Base-by-base conservation (phyloP, 2,113 vertebrate species). In the Pelecanoides urinatrix region DNA sequence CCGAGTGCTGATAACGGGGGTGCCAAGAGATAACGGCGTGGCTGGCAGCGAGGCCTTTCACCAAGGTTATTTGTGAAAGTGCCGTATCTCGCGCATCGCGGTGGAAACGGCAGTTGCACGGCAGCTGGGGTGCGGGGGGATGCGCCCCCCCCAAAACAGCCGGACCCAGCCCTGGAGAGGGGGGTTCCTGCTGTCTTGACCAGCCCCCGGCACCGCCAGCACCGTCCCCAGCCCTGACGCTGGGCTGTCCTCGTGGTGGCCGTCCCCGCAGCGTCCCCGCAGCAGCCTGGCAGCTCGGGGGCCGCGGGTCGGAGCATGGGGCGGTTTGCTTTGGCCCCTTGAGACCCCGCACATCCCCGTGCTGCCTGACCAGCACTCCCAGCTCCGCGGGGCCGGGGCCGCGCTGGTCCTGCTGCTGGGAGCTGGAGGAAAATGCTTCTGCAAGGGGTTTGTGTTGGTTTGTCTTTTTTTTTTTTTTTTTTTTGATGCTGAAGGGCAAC, bases 1-100 rank as follows among this genome's bases (percentile, higher is more conserved):
- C 26, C 2, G 7, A 13, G 47, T 5, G 44, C 14, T 47, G 5
- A 18, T 65, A 19, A 15, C 0, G 16, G 56, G 67, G 29, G 13
- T 16, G 58, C 38, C 3, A 4, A 13, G 53, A 44, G 50, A 25
- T n/a, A 10, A 29, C 6, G 2, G 47, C 7, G 5, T 16, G 45
- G 49, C 52, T 5, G 5, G 61, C 70, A 67, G 74, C 3, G 4
- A 29, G 52, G 68, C 26, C 53, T 73, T 19, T 26, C 9, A 0
- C 44, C 1, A 7, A 20, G 36, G 18, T 40, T 19, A 1, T 40
- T 34, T 67, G 32, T n/a, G 42, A 4, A 26, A 55, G 42, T 9
- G 16, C 62, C 4, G 0, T 13, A 13, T 17, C 45, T 0, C 5
- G 17, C 5, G 17, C 25, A 18, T 20, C 22, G 1, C 0, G 0